Evolutionary conservation across 2,113 vertebrate species (phyloP).

Genomic region (Phylloscopus trochilus): DNA sequence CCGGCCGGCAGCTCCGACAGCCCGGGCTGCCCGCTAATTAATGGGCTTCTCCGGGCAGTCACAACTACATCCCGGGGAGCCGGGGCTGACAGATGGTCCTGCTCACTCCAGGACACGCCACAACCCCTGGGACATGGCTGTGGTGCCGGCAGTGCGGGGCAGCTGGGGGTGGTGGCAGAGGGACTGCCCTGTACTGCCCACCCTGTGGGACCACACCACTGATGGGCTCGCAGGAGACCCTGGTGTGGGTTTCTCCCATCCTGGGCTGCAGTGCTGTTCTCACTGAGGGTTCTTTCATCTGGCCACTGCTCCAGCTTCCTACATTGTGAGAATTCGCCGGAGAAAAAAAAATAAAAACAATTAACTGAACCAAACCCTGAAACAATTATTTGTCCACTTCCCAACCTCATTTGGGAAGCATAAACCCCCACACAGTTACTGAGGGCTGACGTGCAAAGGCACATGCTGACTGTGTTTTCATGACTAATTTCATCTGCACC

Average conservation of each 20-base stretch:
- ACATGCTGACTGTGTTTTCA: constrained; percentile 24
- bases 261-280: neutral
- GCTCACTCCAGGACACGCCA: neutral
- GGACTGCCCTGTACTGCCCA: neutral
- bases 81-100: constrained; percentile 2
- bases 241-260: rapidly evolving
- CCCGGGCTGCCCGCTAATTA: constrained; percentile 13
- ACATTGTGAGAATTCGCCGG: neutral
- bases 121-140: rapidly evolving
- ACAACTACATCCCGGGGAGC: neutral
- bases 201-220: neutral
- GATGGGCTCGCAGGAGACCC: neutral
- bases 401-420: constrained; percentile 21
- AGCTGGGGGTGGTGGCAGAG: neutral
- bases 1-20: neutral
- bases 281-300: neutral
- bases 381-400: constrained; percentile 39
- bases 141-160: rapidly evolving
- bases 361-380: neutral
- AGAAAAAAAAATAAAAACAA: neutral
- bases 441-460: constrained; percentile 2
- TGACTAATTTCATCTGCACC: constrained; percentile 2
- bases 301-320: neutral
- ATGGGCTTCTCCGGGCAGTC: constrained; percentile 3
- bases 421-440: neutral